phyloP scores from a whole-genome alignment of 2,113 vertebrate species.

The Sisor rabdophorus region DNA sequence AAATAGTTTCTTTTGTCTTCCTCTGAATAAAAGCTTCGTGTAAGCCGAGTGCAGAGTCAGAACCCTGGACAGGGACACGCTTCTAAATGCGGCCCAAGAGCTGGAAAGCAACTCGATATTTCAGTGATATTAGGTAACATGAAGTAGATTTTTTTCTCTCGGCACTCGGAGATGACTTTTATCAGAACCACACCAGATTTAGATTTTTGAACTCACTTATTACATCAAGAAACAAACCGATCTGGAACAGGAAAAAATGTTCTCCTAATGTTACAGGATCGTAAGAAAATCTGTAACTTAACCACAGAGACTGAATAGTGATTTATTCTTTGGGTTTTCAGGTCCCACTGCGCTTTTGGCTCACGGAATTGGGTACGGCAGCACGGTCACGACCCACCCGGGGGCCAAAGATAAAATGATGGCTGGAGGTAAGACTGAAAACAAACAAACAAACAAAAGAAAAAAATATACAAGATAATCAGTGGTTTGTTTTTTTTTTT shows the following conservation, averaged over 20 bases:
- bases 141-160: slow-evolving; percentile 10
- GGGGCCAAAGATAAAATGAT: slow-evolving; percentile 96
- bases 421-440: slow-evolving; percentile 77
- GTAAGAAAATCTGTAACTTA: background rate
- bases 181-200: background rate
- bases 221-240: background rate
- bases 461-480: too few relatives aligned
- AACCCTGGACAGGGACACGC: slow-evolving; percentile 51
- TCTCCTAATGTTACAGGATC: background rate
- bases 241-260: background rate
- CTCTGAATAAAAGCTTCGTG: slow-evolving; percentile 69
- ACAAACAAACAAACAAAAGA: too few relatives aligned
- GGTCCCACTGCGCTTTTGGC: slow-evolving; percentile 93
- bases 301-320: too few relatives aligned
- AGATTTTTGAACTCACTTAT: background rate
- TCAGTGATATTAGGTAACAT: slow-evolving; percentile 54
- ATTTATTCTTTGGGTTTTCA: slow-evolving; percentile 56
- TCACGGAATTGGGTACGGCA: slow-evolving; percentile 88
- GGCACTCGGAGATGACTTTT: slow-evolving; percentile 10
- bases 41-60: slow-evolving; percentile 63
- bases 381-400: slow-evolving; percentile 92
- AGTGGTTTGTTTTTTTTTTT: too few relatives aligned
- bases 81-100: slow-evolving; percentile 46
- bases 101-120: slow-evolving; percentile 53
- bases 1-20: slow-evolving; percentile 64